A percentile compares a stretch with the other conserved stretches of the same genome.
phyloP scores from a whole-genome alignment of 2,113 vertebrate genomes.

The Gavialis gangeticus region DNA sequence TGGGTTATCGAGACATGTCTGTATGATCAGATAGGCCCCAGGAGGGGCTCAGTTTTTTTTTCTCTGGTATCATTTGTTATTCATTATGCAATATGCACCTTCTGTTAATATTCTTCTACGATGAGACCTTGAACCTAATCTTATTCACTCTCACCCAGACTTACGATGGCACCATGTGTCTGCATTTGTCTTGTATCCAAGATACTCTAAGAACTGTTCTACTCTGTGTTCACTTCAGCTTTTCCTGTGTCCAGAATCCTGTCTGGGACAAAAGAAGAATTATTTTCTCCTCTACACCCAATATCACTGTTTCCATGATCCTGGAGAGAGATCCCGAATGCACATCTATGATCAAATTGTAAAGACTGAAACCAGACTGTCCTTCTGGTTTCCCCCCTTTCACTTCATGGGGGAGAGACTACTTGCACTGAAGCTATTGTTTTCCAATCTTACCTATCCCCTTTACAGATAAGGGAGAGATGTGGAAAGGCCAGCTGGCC shows the following conservation, averaged over 20 bases:
- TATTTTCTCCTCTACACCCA: background rate
- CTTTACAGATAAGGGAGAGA: too few relatives aligned
- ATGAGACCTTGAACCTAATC: background rate
- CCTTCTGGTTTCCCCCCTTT: too few relatives aligned
- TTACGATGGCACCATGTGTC: background rate
- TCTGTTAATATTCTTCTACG: background rate
- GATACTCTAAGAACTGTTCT: background rate
- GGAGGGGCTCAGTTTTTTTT: background rate
- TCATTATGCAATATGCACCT: background rate
- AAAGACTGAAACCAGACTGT: background rate
- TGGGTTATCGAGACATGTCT: fast-evolving
- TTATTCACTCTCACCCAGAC: background rate
- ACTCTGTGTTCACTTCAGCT: fast-evolving
- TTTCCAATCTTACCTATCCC: too few relatives aligned
- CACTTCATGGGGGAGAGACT: too few relatives aligned
- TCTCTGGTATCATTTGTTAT: background rate
- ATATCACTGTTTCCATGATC: background rate
- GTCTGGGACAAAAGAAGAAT: background rate
- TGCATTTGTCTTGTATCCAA: background rate
- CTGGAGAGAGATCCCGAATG: background rate
- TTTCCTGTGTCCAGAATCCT: background rate
- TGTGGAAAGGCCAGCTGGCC: too few relatives aligned
- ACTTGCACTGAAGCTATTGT: too few relatives aligned
- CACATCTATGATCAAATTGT: background rate
- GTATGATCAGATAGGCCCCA: background rate